Evolutionary conservation across 2,888 invertebrate species (phyloP), one percentile per base, ranked within the genome.

Genomic region (Torymus aiolomorphi): DNA sequence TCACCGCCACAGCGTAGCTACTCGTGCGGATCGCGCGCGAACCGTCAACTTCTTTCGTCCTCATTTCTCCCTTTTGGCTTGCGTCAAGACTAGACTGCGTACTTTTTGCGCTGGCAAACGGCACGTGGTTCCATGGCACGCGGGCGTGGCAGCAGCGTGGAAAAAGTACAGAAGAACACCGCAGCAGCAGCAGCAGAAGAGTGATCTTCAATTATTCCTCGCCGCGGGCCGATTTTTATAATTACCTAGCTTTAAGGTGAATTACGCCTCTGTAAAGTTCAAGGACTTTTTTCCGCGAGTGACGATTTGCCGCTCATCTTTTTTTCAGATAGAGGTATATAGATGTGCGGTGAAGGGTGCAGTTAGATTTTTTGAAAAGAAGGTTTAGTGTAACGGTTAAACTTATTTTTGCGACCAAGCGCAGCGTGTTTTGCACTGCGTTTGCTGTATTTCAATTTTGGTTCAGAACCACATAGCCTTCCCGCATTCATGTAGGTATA

Each of bases 211-310:
- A 78, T 78, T 74, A 74, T 74, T 74, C 59, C 31, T 24, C 31
- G 62, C n/a, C 31, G 49, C 49, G 31, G 31, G 31, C 31, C 31
- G 54, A 70, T 62, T 76, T 76, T 71, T 69, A 62, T 62, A 74
- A 78, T 69, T 74, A 69, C 69, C 67, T 16, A 65, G 69, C 65
- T 75, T 79, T 79, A 70, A 70, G 70, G 20, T 57, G 59, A 70
- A 75, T 78, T 74, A 72, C 72, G 77, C 77, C 31, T 74, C n/a
- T 65, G 72, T 77, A 72, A 72, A 70, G 70, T 70, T 76, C 54
- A 16, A 62, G 51, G 49, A 57, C 57, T 52, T 57, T 74, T 56
- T 73, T 51, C 31, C 42, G 2, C n/a, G 42, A 18, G n/a, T 31
- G 31, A 31, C 31, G 42, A 24, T 31, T 49, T 52, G n/a, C 62